Base-by-base conservation (phyloP, 2,113 vertebrate species). In the Uropsilus gracilis region DNA sequence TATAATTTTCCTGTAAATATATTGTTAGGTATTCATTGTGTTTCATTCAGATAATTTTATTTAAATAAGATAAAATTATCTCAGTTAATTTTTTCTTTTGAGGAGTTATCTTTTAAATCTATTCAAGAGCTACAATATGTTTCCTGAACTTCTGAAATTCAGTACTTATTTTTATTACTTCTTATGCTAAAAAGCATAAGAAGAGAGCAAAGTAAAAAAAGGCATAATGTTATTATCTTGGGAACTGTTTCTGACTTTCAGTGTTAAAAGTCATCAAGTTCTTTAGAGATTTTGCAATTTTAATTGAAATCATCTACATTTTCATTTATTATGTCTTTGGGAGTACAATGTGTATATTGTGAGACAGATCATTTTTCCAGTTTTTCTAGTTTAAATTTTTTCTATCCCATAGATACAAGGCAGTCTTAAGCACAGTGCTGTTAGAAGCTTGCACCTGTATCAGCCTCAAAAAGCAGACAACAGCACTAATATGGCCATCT, bases 211-310 rank as follows among this genome's bases (percentile, higher is more conserved):
- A n/a, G n/a, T n/a, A n/a, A n/a, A n/a, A 5, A 63, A 91, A 85
- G 69, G 3, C 0, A 5, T 76, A 93, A 57, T 94, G 48, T 50
- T 69, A 71, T 82, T 22, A 82, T 86, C 17, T 17, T 88, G n/a
- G 34, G 59, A 86, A 28, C 44, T n/a, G 18, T 86, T 95, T 88
- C 69, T 80, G 18, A 89, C 61, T 93, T 69, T 64, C 44, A 57
- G 22, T 64, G 26, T 57, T 85, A 59, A 80, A 94, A 78, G 22
- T 57, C 28, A 73, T 63, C 24, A 64, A 55, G 5, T 13, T 80
- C n/a, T 20, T 39, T 10, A 88, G 59, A 71, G 8, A 34, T 37
- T 88, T 92, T 77, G 12, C 92, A 82, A 80, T 32, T 59, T 72
- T 57, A 82, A 64, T 88, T n/a, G n/a, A n/a, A n/a, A n/a, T 50